Conservation (phyloP, 2,797 vertebrate species). For the Parauchenoglanis ngamensis region DNA sequence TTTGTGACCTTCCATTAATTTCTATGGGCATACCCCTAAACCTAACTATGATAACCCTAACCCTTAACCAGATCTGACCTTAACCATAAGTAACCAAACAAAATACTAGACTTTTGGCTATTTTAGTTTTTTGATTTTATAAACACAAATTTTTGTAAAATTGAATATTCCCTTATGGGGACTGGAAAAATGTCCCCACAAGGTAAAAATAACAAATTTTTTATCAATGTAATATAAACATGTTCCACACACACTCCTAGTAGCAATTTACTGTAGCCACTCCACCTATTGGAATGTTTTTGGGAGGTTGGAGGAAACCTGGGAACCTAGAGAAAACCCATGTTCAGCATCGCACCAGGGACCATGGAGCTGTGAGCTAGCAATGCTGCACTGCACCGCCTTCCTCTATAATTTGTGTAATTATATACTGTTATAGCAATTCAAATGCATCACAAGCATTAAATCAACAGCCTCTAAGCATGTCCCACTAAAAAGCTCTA, state of each 20-base stretch:
- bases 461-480: background rate
- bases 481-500: background rate
- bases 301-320: background rate
- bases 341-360: background rate
- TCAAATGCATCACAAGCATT: background rate
- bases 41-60: no score
- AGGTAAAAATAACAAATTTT: no score
- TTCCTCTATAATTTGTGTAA: background rate
- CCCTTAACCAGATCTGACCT: no score
- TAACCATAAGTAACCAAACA: no score
- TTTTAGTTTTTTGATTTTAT: no score
- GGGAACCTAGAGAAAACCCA: background rate
- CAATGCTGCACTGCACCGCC: background rate
- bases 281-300: background rate
- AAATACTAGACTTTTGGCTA: no score
- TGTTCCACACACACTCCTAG: background rate
- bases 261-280: background rate
- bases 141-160: no score
- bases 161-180: no score
- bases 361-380: background rate
- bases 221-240: no score
- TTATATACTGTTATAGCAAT: background rate
- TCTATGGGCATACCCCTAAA: no score
- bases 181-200: no score
- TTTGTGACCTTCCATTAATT: no score